Percentiles rank a stretch among this genome's conserved stretches.
Evolutionary conservation across 1,140 invertebrate species (phyloP).

Genomic region (Drosophila grimshawi): DNA sequence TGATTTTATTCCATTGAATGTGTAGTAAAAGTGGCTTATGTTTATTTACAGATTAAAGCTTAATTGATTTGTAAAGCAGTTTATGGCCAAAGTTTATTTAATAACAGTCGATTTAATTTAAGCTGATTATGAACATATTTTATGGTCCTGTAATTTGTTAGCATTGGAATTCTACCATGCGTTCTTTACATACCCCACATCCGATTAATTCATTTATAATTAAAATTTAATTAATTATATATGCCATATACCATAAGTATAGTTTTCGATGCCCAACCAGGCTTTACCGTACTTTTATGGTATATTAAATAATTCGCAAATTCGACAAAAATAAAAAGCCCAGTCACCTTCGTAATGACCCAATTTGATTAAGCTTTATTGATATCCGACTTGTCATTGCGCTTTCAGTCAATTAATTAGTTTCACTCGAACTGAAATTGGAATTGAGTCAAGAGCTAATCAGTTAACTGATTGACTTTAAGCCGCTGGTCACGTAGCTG

Average conservation of each 20-base stretch:
- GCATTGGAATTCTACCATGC: neutral
- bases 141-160: slow-evolving; percentile 1
- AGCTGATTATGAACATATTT: slow-evolving; percentile 44
- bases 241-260: neutral
- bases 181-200: neutral
- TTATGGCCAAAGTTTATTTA: slow-evolving; percentile 28
- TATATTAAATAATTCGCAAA: neutral
- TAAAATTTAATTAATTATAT: neutral
- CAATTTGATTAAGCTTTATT: neutral
- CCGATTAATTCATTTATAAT: neutral
- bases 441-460: slow-evolving; percentile 29
- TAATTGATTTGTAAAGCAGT: slow-evolving; percentile 32
- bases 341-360: neutral
- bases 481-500: slow-evolving; percentile 39
- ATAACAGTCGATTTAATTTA: slow-evolving; percentile 26
- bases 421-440: slow-evolving; percentile 14
- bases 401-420: slow-evolving; percentile 47
- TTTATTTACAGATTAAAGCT: neutral
- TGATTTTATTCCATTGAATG: slow-evolving; percentile 4
- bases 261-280: too few species aligned
- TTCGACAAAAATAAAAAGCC: neutral
- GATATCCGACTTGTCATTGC: slow-evolving; percentile 3
- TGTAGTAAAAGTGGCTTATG: slow-evolving; percentile 6
- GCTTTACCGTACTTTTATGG: neutral
- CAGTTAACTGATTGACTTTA: slow-evolving; percentile 34